Conservation (phyloP, 2,888 invertebrate genomes). For the Magallana nippona region DNA sequence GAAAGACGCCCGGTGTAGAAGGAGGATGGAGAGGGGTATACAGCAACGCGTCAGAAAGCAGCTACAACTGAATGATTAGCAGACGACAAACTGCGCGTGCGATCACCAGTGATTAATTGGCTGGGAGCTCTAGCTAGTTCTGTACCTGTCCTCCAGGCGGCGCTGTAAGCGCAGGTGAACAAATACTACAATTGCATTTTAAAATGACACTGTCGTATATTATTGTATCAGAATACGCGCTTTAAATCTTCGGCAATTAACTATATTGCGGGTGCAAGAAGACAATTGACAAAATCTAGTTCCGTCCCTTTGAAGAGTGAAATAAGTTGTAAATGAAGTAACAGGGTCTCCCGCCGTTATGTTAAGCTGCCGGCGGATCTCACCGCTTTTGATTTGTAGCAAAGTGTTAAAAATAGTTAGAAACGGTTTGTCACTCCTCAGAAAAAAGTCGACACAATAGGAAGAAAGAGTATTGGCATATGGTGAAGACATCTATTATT, state of each 20-base stretch:
- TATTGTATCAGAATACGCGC: not conserved
- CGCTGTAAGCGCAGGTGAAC: conserved; percentile 13
- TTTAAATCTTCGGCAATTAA: not conserved
- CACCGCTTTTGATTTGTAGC: conserved; percentile 9
- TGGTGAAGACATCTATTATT: not conserved
- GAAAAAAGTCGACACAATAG: not conserved
- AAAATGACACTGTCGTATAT: not conserved
- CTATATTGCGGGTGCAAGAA: not conserved
- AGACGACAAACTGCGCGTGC: conserved; percentile 1
- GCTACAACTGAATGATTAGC: conserved; percentile 19
- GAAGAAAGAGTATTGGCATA: conserved; percentile 5
- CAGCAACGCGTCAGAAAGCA: conserved; percentile 1
- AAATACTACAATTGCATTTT: not conserved
- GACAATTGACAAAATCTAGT: not conserved
- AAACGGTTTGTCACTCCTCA: not conserved
- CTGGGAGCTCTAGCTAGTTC: conserved; percentile 10
- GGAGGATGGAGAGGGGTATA: conserved; percentile 3
- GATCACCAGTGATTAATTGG: conserved; percentile 30
- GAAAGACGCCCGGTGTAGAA: not conserved
- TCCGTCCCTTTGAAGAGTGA: not conserved
- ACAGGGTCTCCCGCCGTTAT: not conserved
- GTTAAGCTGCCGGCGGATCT: not conserved
- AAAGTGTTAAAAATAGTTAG: conserved; percentile 10
- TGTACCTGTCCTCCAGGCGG: conserved; percentile 15
- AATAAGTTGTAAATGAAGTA: not conserved